Evolutionary conservation across 2,888 invertebrate species (phyloP).

Genomic region (Coelinius sp.): DNA sequence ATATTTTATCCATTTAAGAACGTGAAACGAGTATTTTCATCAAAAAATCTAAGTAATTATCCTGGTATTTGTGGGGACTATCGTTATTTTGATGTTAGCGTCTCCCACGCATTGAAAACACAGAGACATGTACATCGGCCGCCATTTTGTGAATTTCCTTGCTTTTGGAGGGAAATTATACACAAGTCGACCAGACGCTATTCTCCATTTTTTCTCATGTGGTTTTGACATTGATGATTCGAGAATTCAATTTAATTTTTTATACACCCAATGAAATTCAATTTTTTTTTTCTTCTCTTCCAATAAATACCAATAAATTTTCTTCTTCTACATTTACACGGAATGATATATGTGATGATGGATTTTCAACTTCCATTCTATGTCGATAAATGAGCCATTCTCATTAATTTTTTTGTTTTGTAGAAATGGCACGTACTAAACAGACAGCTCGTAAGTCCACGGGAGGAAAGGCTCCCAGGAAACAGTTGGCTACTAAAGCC

Average conservation of each 20-base stretch:
- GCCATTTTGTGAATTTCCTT: constrained; percentile 66
- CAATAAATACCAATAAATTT: too few relatives aligned
- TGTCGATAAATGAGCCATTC: too few relatives aligned
- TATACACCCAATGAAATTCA: neutral
- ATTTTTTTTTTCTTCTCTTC: too few relatives aligned
- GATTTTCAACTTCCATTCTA: too few relatives aligned
- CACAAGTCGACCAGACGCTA: constrained; percentile 32
- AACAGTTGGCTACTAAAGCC: constrained; percentile 79
- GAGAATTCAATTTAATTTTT: neutral
- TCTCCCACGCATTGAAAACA: constrained; percentile 55
- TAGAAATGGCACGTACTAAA: constrained; percentile 54
- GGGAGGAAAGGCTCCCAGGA: constrained; percentile 53
- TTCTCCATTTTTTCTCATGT: neutral
- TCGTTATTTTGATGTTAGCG: constrained; percentile 42
- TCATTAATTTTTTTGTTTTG: constrained; percentile 20
- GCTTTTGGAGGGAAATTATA: constrained; percentile 66
- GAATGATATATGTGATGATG: too few relatives aligned
- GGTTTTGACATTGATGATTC: neutral
- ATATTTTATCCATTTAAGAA: neutral
- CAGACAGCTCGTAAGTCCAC: constrained; percentile 54
- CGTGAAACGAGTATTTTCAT: neutral
- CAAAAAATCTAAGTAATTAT: neutral
- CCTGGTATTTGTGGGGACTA: constrained; percentile 10
- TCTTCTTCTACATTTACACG: too few relatives aligned
- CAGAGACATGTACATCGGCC: constrained; percentile 48